These are phyloP conservation scores for Axinella damicornis DNA, from an alignment of 37 sponge, comb jelly and placozoan species.

Conservation along the genomic window DNA sequence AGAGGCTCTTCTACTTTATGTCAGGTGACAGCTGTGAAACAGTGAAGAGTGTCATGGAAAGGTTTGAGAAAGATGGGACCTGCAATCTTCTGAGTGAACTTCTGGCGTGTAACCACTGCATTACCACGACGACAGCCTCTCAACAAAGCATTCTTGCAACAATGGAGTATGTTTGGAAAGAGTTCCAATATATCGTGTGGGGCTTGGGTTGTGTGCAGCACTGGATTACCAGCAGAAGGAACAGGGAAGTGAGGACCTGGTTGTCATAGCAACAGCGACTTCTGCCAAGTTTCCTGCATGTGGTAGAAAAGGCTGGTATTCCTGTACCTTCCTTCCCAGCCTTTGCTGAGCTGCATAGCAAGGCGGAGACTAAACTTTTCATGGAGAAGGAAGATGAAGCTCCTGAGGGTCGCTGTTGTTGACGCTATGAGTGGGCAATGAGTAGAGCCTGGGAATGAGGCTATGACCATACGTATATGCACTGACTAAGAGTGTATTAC, in stretches of 20 bases:
- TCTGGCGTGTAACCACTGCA: neutral
- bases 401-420: constrained; percentile 25
- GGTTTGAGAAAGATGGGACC: neutral
- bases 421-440: too few relatives aligned
- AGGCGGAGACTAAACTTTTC: neutral
- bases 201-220: constrained; percentile 37
- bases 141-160: constrained; percentile 22
- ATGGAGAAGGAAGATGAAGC: constrained; percentile 62
- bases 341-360: constrained; percentile 9
- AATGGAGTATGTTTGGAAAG: constrained; percentile 42
- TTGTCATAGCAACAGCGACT: constrained; percentile 68
- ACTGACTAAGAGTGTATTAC: too few relatives aligned
- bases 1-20: constrained; percentile 61
- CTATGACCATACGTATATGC: too few relatives aligned
- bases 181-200: constrained; percentile 61
- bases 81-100: constrained; percentile 2
- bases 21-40: constrained; percentile 12
- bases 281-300: constrained; percentile 65
- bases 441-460: too few relatives aligned
- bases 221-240: neutral
- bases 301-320: constrained; percentile 31
- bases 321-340: neutral
- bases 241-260: neutral
- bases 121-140: constrained; percentile 16
- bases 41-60: constrained; percentile 35